Evolutionary conservation across 1,140 invertebrate genomes (phyloP), one percentile per base, ranked within the genome.

Genomic region (Berghia stephanieae): DNA sequence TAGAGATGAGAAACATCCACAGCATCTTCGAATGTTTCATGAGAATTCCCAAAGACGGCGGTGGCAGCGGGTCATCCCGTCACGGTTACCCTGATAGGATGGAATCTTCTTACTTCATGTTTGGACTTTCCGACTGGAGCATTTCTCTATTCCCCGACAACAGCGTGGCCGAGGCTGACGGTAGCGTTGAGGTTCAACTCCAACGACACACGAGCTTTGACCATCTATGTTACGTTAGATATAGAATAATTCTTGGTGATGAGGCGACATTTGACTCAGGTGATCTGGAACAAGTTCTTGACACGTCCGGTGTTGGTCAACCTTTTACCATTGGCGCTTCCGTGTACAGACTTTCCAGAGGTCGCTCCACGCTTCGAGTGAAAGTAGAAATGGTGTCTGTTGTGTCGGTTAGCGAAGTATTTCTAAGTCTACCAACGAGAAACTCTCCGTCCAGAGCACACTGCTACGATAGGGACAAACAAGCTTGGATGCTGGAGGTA

Each of bases 101-200:
- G 52, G 94, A 94, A 84, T 93, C 93, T 0, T 91, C 91, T 13
- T 94, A 93, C 83, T 95, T 95, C 85, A 91, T 92, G 0, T 95
- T 94, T 82, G 93, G 94, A 4, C 93, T 94, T 16, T 96, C 94
- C 85, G 95, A 96, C 82, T 96, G 95, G 95, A 95, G 94, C 80
- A 88, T 96, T 8, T 92, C 93, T 0, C 91, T 95, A 16, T 94
- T 92, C 82, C 94, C 94, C 0, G 92, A 83, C 73, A 82, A 81
- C 38, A 83, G 83, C 63, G 80, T 81, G 3, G 69, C 78, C 34
- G 93, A 93, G 52, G 84, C 80, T 2, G 83, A 86, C 38, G 89
- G 90, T 70, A 83, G 87, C 73, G 91, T 93, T 21, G 91, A 52
- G 83, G 91, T 83, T 80, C 93, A 85, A 74, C 90, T 96, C 27